Percentiles rank a stretch among this genome's conserved stretches.
These are phyloP conservation scores for Glandiceps talaboti DNA, from an alignment of 53 echinoderm and acorn worm genomes.

Conservation along the genomic window DNA sequence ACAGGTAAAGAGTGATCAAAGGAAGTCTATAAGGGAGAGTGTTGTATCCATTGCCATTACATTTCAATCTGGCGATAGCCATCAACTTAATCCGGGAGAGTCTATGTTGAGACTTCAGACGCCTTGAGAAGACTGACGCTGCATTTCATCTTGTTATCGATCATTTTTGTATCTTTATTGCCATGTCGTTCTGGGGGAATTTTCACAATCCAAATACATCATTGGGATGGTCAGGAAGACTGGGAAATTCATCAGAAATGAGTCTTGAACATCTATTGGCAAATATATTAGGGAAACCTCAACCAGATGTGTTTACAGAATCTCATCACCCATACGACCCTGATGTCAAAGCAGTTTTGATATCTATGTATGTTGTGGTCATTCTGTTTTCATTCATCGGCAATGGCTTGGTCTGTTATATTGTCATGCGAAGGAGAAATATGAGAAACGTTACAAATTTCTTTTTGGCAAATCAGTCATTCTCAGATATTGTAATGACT, in stretches of 20 bases:
- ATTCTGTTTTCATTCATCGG: slow-evolving; percentile 64
- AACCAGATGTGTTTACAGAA: too few relatives aligned
- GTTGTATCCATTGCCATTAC: too few relatives aligned
- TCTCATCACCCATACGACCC: neutral
- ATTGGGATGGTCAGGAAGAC: neutral
- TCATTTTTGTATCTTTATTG: too few relatives aligned
- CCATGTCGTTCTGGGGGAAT: neutral
- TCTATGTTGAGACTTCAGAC: too few relatives aligned
- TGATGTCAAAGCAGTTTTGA: slow-evolving; percentile 9
- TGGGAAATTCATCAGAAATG: neutral
- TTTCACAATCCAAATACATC: neutral
- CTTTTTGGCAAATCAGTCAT: slow-evolving; percentile 86
- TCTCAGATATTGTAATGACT: slow-evolving; percentile 86
- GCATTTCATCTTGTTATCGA: too few relatives aligned
- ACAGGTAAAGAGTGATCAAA: too few relatives aligned
- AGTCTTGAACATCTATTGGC: neutral
- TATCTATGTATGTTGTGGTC: slow-evolving; percentile 42
- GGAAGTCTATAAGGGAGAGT: too few relatives aligned
- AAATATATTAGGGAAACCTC: neutral
- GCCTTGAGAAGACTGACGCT: too few relatives aligned
- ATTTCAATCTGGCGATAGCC: too few relatives aligned
- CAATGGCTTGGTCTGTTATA: slow-evolving; percentile 71
- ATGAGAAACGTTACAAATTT: slow-evolving; percentile 94
- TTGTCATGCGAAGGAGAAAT: slow-evolving; percentile 60
- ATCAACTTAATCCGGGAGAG: too few relatives aligned